These are phyloP conservation scores for Spodoptera litura DNA, from an alignment of 1,140 invertebrate genomes.

Conservation along the genomic window DNA sequence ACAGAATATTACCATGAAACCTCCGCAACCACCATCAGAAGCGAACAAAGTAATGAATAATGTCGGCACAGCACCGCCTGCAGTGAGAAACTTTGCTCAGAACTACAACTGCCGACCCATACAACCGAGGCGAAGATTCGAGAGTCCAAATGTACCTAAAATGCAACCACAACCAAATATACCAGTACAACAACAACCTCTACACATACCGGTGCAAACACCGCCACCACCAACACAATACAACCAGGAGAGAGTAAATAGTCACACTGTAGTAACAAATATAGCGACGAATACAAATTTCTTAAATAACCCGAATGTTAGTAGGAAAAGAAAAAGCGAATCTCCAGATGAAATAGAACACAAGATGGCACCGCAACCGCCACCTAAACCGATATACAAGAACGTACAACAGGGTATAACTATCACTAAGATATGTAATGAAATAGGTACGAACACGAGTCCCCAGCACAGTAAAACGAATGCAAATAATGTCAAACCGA, in stretches of 20 bases:
- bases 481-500: slow-evolving; percentile 44
- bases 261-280: slow-evolving; percentile 1
- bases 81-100: slow-evolving; percentile 35
- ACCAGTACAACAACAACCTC: slow-evolving; percentile 13
- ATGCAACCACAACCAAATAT: slow-evolving; percentile 27
- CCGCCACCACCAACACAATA: not conserved
- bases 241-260: slow-evolving; percentile 16
- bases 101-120: slow-evolving; percentile 53
- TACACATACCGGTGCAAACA: not conserved
- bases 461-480: slow-evolving; percentile 56
- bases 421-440: slow-evolving; percentile 46
- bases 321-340: slow-evolving; percentile 79
- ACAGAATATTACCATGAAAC: not conserved
- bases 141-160: slow-evolving; percentile 42
- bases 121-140: slow-evolving; percentile 52
- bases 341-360: slow-evolving; percentile 75
- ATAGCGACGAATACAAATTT: slow-evolving; percentile 19
- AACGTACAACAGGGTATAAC: slow-evolving; percentile 29
- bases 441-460: slow-evolving; percentile 66
- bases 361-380: slow-evolving; percentile 59
- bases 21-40: not conserved
- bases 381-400: slow-evolving; percentile 35
- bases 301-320: slow-evolving; percentile 55
- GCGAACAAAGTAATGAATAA: slow-evolving; percentile 3
- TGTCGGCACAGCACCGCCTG: slow-evolving; percentile 14